Base-by-base conservation (phyloP, 2,888 invertebrate species). In the Drosophila mulleri region DNA sequence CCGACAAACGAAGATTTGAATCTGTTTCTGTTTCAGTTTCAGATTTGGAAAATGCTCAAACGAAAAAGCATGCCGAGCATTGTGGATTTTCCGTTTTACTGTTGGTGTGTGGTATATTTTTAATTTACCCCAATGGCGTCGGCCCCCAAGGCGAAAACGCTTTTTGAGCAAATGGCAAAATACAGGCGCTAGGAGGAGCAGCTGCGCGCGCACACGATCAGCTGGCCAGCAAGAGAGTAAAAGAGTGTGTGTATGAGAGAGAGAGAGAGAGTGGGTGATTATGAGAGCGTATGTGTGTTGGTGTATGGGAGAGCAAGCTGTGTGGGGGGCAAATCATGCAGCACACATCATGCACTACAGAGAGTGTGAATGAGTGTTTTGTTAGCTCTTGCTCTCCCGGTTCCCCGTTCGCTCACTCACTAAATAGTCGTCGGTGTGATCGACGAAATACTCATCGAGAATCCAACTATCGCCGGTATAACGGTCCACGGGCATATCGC, bases 1-100 rank as follows among this genome's bases (percentile, higher is more conserved):
- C 92, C 92, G 92, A 90, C 91, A 91, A 92, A 91, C 91, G 90
- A 91, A 92, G 91, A 91, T 93, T 89, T 90, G 82, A 82, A 90
- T 92, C 91, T 91, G 86, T 85, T 85, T 91, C 91, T 54, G 66
- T 81, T 79, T 81, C 74, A 48, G 68, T 81, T 78, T 81, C 72
- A 57, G 68, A 79, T 72, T 82, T 69, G 72, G 73, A 83, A 83
- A 85, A 80, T 72, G 62, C 68, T 69, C 72, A 59, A 63, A 62
- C 62, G 63, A 71, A 73, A 72, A 71, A 63, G 62, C 68, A 67
- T 59, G 67, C 63, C 54, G 63, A 68, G 65, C 63, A 47, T 62
- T 59, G 54, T 65, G 48, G 61, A 66, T 70, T 78, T 64, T 72
- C 62, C 53, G 50, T 54, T 41, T 41, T 54, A 61, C 64, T 56